Evolutionary conservation across 2,797 vertebrate species (phyloP), one percentile per base, ranked within the genome.

Genomic region (Siniperca obscura): DNA sequence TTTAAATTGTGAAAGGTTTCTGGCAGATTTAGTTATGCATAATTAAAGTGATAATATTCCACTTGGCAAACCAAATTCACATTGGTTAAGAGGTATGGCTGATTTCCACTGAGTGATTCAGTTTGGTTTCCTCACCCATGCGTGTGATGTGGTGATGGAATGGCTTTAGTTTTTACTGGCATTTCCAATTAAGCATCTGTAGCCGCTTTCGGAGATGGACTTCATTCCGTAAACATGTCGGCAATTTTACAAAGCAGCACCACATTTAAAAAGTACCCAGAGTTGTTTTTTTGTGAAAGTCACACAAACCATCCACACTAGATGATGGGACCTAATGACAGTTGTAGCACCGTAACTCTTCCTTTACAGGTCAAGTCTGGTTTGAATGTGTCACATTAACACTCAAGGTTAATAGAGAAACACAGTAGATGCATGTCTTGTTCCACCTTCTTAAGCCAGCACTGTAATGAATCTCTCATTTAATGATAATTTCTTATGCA

Each of bases 331-430:
- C 25, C 16, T 19, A 7, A 25, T 22, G 36, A 56, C 17, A 42
- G 17, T 9, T 38, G 9, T 6, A 57, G 50, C 36, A 25, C 5
- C 1, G 5, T 11, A 40, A 50, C 59, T 48, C 59, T 52, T n/a
- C 42, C 50, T 50, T 6, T 25, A 46, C 44, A 42, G 55, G 48
- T 71, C 11, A 7, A 17, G 7, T 38, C 25, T 68, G 40, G 9
- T 38, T 70, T 12, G 1, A 48, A 36, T 53, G 61, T 5, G 19
- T 64, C 14, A 11, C 53, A 55, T 34, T 42, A 50, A 50, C 70
- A 57, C 52, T 69, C 68, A 67, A 53, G 8, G 38, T 57, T 55
- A 79, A 73, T 14, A 69, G 38, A 72, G 36, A 65, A 70, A 52
- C 42, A n/a, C 48, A 34, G n/a, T 5, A 46, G 40, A 72, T 59